Percentiles rank a stretch among this genome's conserved stretches.
Conservation (phyloP, 2,113 vertebrate species). For the Apistogramma diplotaenia region DNA sequence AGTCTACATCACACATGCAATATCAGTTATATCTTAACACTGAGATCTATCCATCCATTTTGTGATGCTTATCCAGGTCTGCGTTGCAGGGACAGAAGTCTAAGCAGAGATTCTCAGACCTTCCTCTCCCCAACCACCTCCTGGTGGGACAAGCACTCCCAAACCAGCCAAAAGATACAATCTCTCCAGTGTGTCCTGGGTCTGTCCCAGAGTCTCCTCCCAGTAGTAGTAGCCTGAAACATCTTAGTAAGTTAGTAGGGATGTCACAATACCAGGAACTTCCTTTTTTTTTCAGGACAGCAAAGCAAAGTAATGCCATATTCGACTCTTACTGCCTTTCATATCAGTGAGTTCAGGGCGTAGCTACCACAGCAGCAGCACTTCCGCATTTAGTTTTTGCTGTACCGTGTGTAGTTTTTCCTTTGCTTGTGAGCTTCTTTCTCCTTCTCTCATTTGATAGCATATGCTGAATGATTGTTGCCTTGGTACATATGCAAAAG, state of each 20-base stretch:
- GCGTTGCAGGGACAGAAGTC: neutral
- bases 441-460: too few species aligned
- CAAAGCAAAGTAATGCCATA: neutral
- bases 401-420: too few species aligned
- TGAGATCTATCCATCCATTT: neutral
- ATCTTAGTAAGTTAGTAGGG: neutral
- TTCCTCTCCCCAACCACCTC: neutral
- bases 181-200: neutral
- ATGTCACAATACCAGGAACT: neutral
- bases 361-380: too few species aligned
- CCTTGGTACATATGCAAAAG: too few species aligned
- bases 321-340: neutral
- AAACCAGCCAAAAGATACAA: neutral
- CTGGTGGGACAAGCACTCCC: neutral
- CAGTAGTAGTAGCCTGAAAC: neutral
- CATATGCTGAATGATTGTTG: too few species aligned
- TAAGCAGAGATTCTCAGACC: neutral
- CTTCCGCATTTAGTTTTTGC: too few species aligned
- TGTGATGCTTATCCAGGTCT: neutral
- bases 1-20: constrained; percentile 18
- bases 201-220: neutral
- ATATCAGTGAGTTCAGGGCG: too few species aligned
- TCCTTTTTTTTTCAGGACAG: neutral
- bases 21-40: neutral
- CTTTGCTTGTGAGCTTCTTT: too few species aligned